Base-by-base conservation (phyloP, 2,113 vertebrate genomes). In the Amblyopsis rosae region DNA sequence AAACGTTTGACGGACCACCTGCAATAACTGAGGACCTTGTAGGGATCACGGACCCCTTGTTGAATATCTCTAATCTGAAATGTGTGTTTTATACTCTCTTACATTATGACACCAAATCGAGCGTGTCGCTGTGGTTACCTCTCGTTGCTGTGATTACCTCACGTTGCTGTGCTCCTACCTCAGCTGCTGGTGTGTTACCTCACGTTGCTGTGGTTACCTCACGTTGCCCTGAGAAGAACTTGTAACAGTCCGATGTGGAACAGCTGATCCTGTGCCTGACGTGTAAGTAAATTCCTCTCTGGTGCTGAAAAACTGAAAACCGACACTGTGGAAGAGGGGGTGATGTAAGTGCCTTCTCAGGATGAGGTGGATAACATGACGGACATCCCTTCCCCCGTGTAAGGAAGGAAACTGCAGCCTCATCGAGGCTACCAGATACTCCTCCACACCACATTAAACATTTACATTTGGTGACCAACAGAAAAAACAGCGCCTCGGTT, bases 241-340 rank as follows among this genome's bases (percentile, higher is more conserved):
- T 32, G 49, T 33, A 33, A 67, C 49, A 12, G 60, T 11, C 49
- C 4, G 49, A 12, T 46, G 59, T 5, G 9, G 65, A 72, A 65
- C 58, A 77, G 82, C 58, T 72, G 76, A 83, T 82, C 72, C 72
- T 65, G 72, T 70, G 74, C 66, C 64, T 89, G 84, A 90, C 80
- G 84, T 86, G 86, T 89, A 89, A 91, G 77, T 91, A 83, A 89
- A 89, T 87, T 89, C 84, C 82, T 81, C 67, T 69, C 80, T 41
- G 80, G 78, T 47, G 55, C 74, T 83, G 86, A 86, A 91, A 77
- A 69, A 51, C 74, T 83, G 86, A 86, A 91, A 77, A 69, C 70
- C 77, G 35, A 41, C 35, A 90, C 77, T 73, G 69, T 50, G 65
- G 70, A 69, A 73, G 15, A 74, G 57, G 51, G 59, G 70, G 71